Evolutionary conservation across 2,888 invertebrate species (phyloP), one percentile per base, ranked within the genome.

Genomic region (Esperia sulphurella): DNA sequence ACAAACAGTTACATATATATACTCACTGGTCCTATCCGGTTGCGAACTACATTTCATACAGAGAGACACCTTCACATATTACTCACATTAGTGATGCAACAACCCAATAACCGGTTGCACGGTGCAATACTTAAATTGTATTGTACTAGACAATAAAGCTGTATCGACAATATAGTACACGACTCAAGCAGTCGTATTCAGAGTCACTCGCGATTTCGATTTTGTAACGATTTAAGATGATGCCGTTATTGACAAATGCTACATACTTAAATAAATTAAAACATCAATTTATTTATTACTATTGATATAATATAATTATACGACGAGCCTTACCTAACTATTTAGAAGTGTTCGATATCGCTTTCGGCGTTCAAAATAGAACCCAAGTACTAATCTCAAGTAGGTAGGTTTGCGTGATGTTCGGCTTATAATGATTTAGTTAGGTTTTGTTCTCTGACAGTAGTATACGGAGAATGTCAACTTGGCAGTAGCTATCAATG

Each of bases 31-130:
- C 56, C 55, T 49, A 52, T 49, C 54, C 8, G 28, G 49, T 54
- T 56, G 54, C 52, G 55, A 50, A 49, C 46, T 53, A 49, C 49
- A 41, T 41, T 41, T 41, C 54, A 61, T 49, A 58, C 57, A 60
- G 49, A 52, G 5, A 31, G 31, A 31, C 30, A 30, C 31, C 9
- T 9, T n/a, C 10, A 57, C 59, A 58, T 65, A 61, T 61, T 57
- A 5, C 69, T 59, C 61, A 63, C 33, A 33, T 43, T 55, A 59
- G 60, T 78, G 78, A 76, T 71, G 78, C 71, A 79, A 79, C 63
- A 28, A 12, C 56, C 61, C 60, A 53, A 53, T 51, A 66, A 70
- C 75, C 68, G 65, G 74, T 69, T 21, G 52, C 53, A 58, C 63
- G 43, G 28, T 29, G 14, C 47, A 43, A 50, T 46, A 56, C 38